Evolutionary conservation across 1,140 invertebrate species (phyloP), one percentile per base, ranked within the genome.

Genomic region (Lordiphosa collinella): DNA sequence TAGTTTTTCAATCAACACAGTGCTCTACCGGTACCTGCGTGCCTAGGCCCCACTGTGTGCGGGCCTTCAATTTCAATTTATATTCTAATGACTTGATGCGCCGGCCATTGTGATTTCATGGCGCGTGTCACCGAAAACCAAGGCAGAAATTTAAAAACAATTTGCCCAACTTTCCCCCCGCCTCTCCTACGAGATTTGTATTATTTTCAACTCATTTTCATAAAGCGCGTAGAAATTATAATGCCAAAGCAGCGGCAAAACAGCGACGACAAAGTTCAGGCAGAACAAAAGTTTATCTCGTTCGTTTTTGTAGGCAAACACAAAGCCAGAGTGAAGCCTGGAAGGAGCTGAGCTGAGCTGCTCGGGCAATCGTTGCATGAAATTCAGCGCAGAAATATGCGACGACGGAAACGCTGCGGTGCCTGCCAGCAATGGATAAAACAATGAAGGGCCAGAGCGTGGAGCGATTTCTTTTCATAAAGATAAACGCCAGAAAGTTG

Each of bases 261-360:
- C 22, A 37, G 43, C 65, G 51, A 59, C 50, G 61, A 51, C 53
- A 85, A 86, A 86, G 82, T 86, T 86, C 80, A 86, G 57, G 47
- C 70, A 58, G 67, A 76, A 86, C 60, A 86, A 86, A 86, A 86
- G 80, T 86, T 86, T 86, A 86, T 73, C 63, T 82, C 82, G 54
- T 67, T 72, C 80, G 25, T 29, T 29, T 80, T 84, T 86, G 75
- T 80, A 73, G 72, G 75, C 74, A 57, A 59, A 60, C 59, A 78
- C 73, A 85, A 84, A 62, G 50, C 46, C 56, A 43, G 16, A 11
- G 44, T 13, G 62, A 47, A 16, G 38, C 25, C 9, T 43, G 29
- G 37, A 34, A 14, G 35, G 29, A 10, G 32, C 31, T 10, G 34
- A 14, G 11, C 37, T 32, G 35, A 40, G 35, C 18, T 47, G 36